Conservation (phyloP, 2,113 vertebrate genomes). For the Coptodon bakossiorum region DNA sequence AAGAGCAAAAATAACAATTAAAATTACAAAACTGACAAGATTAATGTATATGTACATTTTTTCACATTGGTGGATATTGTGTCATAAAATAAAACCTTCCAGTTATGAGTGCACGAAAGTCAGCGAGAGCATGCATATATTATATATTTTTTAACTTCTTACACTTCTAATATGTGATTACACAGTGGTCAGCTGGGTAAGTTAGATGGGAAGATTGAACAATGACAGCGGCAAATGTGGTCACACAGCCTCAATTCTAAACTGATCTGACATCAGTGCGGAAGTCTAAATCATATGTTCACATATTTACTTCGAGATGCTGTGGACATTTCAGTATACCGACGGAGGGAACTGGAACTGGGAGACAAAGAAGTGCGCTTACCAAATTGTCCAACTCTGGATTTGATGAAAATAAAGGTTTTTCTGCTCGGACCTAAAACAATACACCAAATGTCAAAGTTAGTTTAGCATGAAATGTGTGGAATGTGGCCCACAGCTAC, state of each 20-base stretch:
- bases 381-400: slow-evolving; percentile 99
- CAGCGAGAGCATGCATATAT: neutral
- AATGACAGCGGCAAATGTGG: slow-evolving; percentile 38
- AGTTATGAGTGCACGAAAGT: neutral
- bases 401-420: slow-evolving; percentile 99
- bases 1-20: neutral
- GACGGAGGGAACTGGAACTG: neutral
- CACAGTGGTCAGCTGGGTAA: slow-evolving; percentile 35
- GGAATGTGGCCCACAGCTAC: neutral
- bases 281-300: slow-evolving; percentile 48
- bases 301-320: slow-evolving; percentile 42
- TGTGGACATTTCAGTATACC: slow-evolving; percentile 21
- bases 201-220: neutral
- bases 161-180: neutral
- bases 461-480: slow-evolving; percentile 20
- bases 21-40: neutral
- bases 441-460: slow-evolving; percentile 41
- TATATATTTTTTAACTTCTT: neutral
- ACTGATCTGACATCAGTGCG: slow-evolving; percentile 23
- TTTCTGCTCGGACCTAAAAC: slow-evolving; percentile 93
- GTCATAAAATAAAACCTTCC: neutral
- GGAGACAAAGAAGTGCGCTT: slow-evolving; percentile 65
- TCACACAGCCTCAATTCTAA: slow-evolving; percentile 13
- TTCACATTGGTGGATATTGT: neutral
- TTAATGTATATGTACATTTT: neutral